Percentiles rank a stretch among this genome's conserved stretches.
Conservation (phyloP, 2,888 invertebrate genomes). For the Oegoconia quadripuncta region DNA sequence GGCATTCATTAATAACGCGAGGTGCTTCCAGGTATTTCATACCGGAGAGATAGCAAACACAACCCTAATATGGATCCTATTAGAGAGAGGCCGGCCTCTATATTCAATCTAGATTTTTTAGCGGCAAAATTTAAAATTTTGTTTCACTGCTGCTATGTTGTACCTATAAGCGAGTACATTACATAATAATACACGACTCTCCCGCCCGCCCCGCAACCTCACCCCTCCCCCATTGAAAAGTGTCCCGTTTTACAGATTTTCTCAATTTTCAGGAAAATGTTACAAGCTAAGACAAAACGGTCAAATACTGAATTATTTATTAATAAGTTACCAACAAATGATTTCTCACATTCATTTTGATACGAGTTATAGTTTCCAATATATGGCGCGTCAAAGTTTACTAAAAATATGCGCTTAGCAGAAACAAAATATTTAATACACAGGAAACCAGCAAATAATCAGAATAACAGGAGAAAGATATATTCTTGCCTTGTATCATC, state of each 20-base stretch:
- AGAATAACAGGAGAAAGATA: no score
- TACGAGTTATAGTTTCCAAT: constrained; percentile 9
- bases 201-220: constrained; percentile 4
- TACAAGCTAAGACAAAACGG: constrained; percentile 6
- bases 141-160: no score
- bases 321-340: constrained; percentile 10
- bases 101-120: no score
- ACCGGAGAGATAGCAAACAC: no score
- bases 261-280: constrained; percentile 12
- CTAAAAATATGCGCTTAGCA: constrained; percentile 7
- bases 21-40: no score
- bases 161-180: no score
- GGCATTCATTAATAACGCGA: no score
- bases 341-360: constrained; percentile 8
- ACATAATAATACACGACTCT: constrained; percentile 6
- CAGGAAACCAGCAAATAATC: no score
- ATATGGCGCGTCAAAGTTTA: constrained; percentile 9
- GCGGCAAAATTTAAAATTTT: no score
- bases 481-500: no score
- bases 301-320: constrained; percentile 9
- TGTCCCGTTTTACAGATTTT: constrained; percentile 10
- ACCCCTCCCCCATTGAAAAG: constrained; percentile 9
- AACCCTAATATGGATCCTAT: no score
- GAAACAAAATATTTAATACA: constrained; percentile 3
- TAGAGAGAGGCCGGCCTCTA: no score